Percentiles rank a stretch among this genome's conserved stretches.
Conservation (phyloP, 37 sponge, comb jelly and placozoan species). For the Petrosia ficiformis region DNA sequence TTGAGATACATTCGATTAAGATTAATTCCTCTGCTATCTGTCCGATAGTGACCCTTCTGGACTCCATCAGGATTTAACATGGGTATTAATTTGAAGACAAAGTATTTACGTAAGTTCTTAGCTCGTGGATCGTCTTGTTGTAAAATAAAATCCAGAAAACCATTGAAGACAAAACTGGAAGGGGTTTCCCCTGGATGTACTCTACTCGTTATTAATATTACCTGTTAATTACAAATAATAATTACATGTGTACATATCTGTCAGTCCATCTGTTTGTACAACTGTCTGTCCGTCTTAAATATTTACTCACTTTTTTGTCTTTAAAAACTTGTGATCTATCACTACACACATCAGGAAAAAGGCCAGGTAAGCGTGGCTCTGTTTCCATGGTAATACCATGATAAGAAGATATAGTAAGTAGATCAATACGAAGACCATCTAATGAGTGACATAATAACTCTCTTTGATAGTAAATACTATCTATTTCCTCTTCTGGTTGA, state of each 20-base stretch:
- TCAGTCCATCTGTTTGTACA: neutral
- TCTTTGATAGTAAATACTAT: slow-evolving; percentile 84
- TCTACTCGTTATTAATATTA: slow-evolving; percentile 78
- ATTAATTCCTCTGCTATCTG: slow-evolving; percentile 82
- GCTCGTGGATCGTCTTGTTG: slow-evolving; percentile 83
- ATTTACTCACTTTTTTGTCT: slow-evolving; percentile 71
- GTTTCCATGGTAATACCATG: slow-evolving; percentile 64
- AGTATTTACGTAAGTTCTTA: slow-evolving; percentile 48
- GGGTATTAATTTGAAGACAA: slow-evolving; percentile 93
- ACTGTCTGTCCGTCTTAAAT: neutral
- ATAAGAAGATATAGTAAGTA: slow-evolving; percentile 84
- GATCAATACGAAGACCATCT: slow-evolving; percentile 81
- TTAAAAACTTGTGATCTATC: slow-evolving; percentile 50
- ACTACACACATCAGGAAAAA: slow-evolving; percentile 73
- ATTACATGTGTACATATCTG: neutral
- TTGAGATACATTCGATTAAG: slow-evolving; percentile 90
- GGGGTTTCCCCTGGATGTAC: slow-evolving; percentile 99
- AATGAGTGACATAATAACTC: slow-evolving; percentile 69
- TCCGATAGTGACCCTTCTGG: slow-evolving; percentile 77
- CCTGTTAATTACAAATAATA: slow-evolving; percentile 70
- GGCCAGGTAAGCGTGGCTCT: slow-evolving; percentile 64
- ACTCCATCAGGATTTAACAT: slow-evolving; percentile 98
- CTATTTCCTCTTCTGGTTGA: no score
- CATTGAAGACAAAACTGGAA: slow-evolving; percentile 96
- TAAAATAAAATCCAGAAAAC: slow-evolving; percentile 90